Percentiles rank a stretch among this genome's conserved stretches.
Evolutionary conservation across 2,888 invertebrate species (phyloP).

Genomic region (Bellardia bayeri): DNA sequence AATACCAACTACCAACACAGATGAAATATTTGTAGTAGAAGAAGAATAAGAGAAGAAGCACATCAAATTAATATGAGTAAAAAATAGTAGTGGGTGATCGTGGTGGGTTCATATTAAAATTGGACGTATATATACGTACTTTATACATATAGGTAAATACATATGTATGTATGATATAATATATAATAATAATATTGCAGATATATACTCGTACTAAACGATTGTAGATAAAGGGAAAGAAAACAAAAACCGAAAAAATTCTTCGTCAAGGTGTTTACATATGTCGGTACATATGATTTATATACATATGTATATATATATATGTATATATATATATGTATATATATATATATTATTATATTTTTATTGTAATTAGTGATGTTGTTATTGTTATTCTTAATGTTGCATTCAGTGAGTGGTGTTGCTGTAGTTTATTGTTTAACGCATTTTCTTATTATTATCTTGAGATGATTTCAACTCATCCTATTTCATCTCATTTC

Average conservation of each 20-base stretch:
- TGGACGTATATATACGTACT: neutral
- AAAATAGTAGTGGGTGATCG: conserved; percentile 59
- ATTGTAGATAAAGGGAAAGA: neutral
- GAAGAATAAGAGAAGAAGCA: conserved; percentile 9
- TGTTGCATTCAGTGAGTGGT: neutral
- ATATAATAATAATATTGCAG: no score
- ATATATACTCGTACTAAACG: neutral
- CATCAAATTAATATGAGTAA: neutral
- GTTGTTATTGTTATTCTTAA: conserved; percentile 3
- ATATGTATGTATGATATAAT: neutral
- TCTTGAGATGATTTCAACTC: conserved; percentile 38
- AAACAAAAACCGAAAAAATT: conserved; percentile 8
- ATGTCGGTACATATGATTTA: neutral
- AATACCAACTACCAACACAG: neutral
- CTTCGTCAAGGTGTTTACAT: conserved; percentile 49
- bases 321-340: no score
- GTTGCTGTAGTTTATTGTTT: conserved; percentile 17
- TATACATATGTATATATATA: no score
- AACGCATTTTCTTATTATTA: conserved; percentile 42
- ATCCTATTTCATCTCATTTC: conserved; percentile 9
- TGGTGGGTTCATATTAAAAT: conserved; percentile 41
- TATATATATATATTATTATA: no score
- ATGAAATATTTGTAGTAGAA: neutral
- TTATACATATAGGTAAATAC: conserved; percentile 14
- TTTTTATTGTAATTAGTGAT: neutral